A percentile compares a stretch with the other conserved stretches of the same genome.
Evolutionary conservation across 2,113 vertebrate species (phyloP).

Genomic region (Gracilinanus agilis): DNA sequence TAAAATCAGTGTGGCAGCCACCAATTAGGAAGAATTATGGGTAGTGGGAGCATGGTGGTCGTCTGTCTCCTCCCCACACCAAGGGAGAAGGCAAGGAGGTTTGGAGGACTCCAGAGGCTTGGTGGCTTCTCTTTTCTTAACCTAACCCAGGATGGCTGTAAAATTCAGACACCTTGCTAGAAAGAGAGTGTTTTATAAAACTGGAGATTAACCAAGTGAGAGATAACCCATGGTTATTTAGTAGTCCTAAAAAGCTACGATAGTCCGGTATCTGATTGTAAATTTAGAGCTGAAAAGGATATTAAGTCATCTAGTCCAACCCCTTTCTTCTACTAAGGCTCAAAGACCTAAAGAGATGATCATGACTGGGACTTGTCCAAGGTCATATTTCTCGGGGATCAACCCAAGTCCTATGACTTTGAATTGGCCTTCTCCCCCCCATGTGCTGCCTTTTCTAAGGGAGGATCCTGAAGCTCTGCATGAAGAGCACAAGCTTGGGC

Average conservation of each 20-base stretch:
- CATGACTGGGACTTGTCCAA: background rate
- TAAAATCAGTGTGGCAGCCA: background rate
- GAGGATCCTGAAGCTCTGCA: background rate
- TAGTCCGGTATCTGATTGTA: background rate
- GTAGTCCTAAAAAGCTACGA: background rate
- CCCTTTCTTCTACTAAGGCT: background rate
- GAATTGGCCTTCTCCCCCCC: background rate
- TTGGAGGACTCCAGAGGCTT: background rate
- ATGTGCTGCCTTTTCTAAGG: background rate
- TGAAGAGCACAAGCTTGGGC: background rate
- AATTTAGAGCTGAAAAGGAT: background rate
- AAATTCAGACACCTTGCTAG: background rate
- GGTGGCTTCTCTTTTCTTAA: background rate
- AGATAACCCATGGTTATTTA: background rate
- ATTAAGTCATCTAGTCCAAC: background rate
- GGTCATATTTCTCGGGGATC: background rate
- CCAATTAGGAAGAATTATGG: background rate
- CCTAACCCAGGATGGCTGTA: background rate
- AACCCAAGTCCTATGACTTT: background rate
- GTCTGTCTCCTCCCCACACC: no score
- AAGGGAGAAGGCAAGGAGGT: no score
- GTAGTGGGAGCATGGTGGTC: no score
- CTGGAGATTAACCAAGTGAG: background rate
- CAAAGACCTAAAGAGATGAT: background rate
- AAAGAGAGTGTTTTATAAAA: background rate